Percentiles rank a stretch among this genome's conserved stretches.
phyloP scores from a whole-genome alignment of 1,140 invertebrate species.

The Cotesia vestalis region DNA sequence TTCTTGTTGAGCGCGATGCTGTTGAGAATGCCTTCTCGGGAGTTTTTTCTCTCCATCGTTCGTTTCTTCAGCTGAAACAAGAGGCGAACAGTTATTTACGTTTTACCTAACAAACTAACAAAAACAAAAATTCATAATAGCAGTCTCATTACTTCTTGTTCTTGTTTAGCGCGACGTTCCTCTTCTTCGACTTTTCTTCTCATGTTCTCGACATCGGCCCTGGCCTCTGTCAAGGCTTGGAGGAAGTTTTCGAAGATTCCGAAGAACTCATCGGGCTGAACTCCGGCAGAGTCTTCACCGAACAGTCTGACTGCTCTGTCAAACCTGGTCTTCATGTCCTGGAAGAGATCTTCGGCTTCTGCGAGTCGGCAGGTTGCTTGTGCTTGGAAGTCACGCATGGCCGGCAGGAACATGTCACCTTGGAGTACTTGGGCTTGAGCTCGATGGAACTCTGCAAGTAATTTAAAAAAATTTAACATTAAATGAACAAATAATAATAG shows the following conservation, averaged over 20 bases:
- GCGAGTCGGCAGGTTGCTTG: constrained; percentile 89
- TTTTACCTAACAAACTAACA: background rate
- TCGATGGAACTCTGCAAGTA: constrained; percentile 80
- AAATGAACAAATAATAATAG: no score
- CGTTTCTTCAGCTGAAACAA: constrained; percentile 78
- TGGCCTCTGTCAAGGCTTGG: constrained; percentile 83
- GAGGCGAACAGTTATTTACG: constrained; percentile 24
- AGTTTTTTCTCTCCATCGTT: constrained; percentile 86
- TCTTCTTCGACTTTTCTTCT: constrained; percentile 88
- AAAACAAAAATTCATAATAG: constrained; percentile 2
- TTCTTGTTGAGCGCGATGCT: constrained; percentile 65
- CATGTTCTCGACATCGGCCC: constrained; percentile 88
- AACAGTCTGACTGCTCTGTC: constrained; percentile 87
- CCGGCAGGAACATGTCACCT: constrained; percentile 89
- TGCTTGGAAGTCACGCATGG: constrained; percentile 94
- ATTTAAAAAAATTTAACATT: background rate
- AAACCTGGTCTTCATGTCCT: constrained; percentile 88
- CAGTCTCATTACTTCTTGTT: constrained; percentile 79
- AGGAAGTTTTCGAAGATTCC: constrained; percentile 93
- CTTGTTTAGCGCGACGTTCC: constrained; percentile 87
- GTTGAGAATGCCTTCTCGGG: constrained; percentile 75
- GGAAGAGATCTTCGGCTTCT: constrained; percentile 93
- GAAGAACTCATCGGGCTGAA: constrained; percentile 96
- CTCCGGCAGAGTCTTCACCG: constrained; percentile 86
- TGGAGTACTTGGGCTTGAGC: constrained; percentile 73